Evolutionary conservation across 1,140 invertebrate species (phyloP), one percentile per base, ranked within the genome.

Genomic region (Episyrphus balteatus): DNA sequence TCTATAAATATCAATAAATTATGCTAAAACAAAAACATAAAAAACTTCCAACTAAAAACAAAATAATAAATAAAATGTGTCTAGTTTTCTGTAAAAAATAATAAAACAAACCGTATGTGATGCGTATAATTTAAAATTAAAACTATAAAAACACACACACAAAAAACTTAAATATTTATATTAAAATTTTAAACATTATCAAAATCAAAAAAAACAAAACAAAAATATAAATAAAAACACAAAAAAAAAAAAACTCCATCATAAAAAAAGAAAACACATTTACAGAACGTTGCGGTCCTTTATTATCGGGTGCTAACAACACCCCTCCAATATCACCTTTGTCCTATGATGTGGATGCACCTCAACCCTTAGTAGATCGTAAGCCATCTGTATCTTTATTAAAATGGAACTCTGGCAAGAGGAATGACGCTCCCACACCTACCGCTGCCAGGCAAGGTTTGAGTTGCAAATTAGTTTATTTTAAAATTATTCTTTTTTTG

Each of bases 271-370:
- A 42, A 48, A 19, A 37, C 42, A 21, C 55, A 59, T 61, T 68
- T 68, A 51, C 65, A 68, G 65, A 68, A 63, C 65, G 72, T 62
- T 75, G 73, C 62, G 73, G 73, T 54, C 73, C 73, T 54, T 7
- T 43, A 45, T 69, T 75, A 58, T 70, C 73, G 51, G 73, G 69
- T 54, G 67, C 66, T 49, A 62, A 56, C 54, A 72, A 69, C 56
- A 66, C 69, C 51, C 48, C 58, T 55, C 60, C 58, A 45, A 51
- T 60, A 36, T 62, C 52, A 37, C 51, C 52, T 14, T 49, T 47
- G 52, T 58, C 70, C 56, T 68, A 70, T 46, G 72, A 74, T 55
- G 60, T 70, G 56, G 73, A 75, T 49, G 50, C 68, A 47, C 72
- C 72, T 37, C 73, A 75, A 56, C 73, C 73, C 26, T 53, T 75